phyloP scores from a whole-genome alignment of 2,113 vertebrate species.

The Diglossa brunneiventris region DNA sequence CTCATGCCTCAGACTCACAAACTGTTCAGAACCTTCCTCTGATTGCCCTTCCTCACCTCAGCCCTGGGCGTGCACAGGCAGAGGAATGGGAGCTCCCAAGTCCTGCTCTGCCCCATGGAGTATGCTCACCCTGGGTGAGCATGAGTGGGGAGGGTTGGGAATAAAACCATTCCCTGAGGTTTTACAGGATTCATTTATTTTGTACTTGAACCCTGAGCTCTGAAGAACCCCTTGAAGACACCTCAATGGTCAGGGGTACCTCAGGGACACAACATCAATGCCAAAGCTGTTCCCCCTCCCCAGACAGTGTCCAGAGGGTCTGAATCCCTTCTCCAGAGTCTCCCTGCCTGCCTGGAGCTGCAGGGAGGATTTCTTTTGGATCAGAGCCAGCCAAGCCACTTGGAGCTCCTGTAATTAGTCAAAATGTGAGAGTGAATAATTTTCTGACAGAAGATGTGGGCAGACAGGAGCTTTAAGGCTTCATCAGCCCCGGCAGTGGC shows the following conservation, averaged over 20 bases:
- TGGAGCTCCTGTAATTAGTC: not conserved
- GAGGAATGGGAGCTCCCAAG: not conserved
- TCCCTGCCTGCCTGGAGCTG: not conserved
- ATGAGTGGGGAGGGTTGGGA: not conserved
- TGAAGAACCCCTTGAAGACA: not conserved
- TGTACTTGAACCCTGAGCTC: not conserved
- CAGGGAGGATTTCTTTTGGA: not conserved
- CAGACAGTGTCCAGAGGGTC: fast-evolving
- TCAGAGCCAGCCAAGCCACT: not conserved
- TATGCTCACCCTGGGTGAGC: not conserved
- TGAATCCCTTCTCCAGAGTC: not conserved
- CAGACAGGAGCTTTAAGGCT: slow-evolving; percentile 10
- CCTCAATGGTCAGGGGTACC: not conserved
- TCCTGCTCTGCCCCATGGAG: fast-evolving
- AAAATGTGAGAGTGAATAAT: not conserved
- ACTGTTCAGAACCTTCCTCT: not conserved
- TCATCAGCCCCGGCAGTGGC: not conserved
- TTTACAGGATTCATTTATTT: not conserved
- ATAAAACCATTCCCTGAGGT: not conserved
- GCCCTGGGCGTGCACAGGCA: fast-evolving
- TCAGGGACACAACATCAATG: not conserved
- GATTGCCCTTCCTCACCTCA: not conserved
- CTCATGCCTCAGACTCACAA: not conserved
- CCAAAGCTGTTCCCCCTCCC: not conserved
- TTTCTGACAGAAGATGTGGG: not conserved